A percentile compares a stretch with the other conserved stretches of the same genome.
phyloP scores from a whole-genome alignment of 2,888 invertebrate genomes.

The Mythimna impura region DNA sequence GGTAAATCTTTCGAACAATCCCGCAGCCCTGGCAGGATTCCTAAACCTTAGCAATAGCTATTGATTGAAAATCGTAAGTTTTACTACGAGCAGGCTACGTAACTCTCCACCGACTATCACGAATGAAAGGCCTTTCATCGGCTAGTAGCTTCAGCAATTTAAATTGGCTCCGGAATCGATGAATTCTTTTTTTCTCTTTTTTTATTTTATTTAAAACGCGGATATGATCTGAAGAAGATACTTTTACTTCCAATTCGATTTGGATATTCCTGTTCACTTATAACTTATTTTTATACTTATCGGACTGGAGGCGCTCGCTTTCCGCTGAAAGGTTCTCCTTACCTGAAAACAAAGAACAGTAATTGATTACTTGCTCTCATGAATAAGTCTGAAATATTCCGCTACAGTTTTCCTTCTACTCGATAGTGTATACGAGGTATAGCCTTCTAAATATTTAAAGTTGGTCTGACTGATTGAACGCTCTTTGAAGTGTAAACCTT shows the following conservation, averaged over 20 bases:
- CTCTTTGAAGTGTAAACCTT: slow-evolving; percentile 29
- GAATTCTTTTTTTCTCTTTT: slow-evolving; percentile 18
- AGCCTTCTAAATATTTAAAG: slow-evolving; percentile 30
- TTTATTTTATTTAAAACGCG: slow-evolving; percentile 26
- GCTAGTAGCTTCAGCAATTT: slow-evolving; percentile 22
- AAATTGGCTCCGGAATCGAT: slow-evolving; percentile 37
- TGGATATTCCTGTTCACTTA: slow-evolving; percentile 12
- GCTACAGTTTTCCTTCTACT: slow-evolving; percentile 23
- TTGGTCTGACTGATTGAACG: slow-evolving; percentile 45
- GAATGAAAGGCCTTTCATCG: slow-evolving; percentile 34
- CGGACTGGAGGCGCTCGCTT: slow-evolving; percentile 56
- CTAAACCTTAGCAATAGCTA: neutral
- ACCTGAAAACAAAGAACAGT: slow-evolving; percentile 81
- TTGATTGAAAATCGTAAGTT: neutral
- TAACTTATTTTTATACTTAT: slow-evolving; percentile 72
- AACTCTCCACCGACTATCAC: slow-evolving; percentile 6
- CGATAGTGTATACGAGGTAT: slow-evolving; percentile 30
- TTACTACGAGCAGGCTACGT: neutral
- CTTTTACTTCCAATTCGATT: neutral
- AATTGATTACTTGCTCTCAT: slow-evolving; percentile 70
- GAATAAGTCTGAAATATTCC: slow-evolving; percentile 62
- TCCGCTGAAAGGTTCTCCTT: slow-evolving; percentile 70
- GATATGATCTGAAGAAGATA: slow-evolving; percentile 4
- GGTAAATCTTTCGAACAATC: too few species aligned
- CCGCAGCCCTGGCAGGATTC: too few species aligned